Evolutionary conservation across 2,888 invertebrate genomes (phyloP), one percentile per base, ranked within the genome.

Genomic region (Oligia fasciuncula): DNA sequence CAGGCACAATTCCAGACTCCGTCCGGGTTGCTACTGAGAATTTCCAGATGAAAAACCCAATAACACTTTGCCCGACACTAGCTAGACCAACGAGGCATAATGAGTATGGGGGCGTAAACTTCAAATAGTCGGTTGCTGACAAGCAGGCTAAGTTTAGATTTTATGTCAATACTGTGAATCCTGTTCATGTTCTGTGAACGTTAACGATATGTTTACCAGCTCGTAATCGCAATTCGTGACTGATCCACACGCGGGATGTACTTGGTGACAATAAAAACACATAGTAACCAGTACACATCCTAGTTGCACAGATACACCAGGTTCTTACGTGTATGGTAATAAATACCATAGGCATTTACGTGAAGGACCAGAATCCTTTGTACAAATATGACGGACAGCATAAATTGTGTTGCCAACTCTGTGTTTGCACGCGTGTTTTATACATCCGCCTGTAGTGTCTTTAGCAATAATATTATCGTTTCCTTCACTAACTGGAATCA

Each of bases 221-320:
- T 77, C 73, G 70, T 88, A 88, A 76, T 81, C 79, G 77, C 79
- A 85, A 90, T 85, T 94, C 95, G 94, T 95, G 94, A 95, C 94
- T 76, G 84, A 91, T 87, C 83, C 81, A 89, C 93, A 92, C 92
- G 93, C 87, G 80, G 85, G 86, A 88, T 87, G 85, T 86, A 85
- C 89, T 87, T 90, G 91, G 91, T 91, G 93, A 93, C 89, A 89
- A 84, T 82, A 91, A 92, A 90, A 91, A 90, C 86, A 86, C 87
- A 88, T 85, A 88, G 89, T 86, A 89, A 91, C 89, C 80, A 88
- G 89, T 91, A 87, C 87, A 93, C 91, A 95, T 95, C 94, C 94
- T 94, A 93, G 93, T 94, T 91, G 88, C 83, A 87, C 62, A 80
- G 78, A 85, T 83, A 82, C 81, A 83, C 73, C 69, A 71, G 78